Evolutionary conservation across 1,140 invertebrate genomes (phyloP).

Genomic region (Neodiprion fabricii): DNA sequence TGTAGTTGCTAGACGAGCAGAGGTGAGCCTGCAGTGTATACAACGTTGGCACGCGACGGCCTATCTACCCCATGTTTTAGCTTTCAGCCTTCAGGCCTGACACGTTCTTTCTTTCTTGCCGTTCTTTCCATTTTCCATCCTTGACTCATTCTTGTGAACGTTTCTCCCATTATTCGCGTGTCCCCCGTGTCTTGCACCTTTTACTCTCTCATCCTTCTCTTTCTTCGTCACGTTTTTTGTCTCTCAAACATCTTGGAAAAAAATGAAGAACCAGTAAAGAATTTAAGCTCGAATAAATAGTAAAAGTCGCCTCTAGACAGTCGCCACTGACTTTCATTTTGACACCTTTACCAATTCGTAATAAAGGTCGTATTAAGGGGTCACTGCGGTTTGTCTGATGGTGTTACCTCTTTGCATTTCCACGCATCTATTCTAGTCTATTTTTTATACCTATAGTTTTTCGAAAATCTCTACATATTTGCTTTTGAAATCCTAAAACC

Average conservation of each 20-base stretch:
- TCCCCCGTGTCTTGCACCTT: constrained; percentile 43
- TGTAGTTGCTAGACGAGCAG: constrained; percentile 38
- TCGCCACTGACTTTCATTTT: constrained; percentile 29
- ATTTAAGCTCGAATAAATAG: constrained; percentile 32
- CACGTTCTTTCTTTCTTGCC: constrained; percentile 29
- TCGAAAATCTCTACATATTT: not conserved
- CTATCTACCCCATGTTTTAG: constrained; percentile 47
- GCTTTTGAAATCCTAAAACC: no score
- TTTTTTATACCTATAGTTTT: not conserved
- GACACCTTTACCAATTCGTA: constrained; percentile 28
- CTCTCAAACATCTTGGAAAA: constrained; percentile 40
- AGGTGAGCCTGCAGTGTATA: constrained; percentile 44
- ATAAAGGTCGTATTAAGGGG: not conserved
- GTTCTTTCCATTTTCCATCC: constrained; percentile 9
- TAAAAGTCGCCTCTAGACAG: constrained; percentile 41
- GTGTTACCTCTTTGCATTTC: not conserved
- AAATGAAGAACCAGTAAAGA: constrained; percentile 30
- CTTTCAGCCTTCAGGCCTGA: constrained; percentile 18
- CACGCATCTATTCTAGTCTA: not conserved
- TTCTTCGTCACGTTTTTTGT: constrained; percentile 34
- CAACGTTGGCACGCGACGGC: constrained; percentile 43
- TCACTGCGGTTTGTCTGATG: not conserved
- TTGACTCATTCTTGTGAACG: not conserved
- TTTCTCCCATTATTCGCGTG: constrained; percentile 12
- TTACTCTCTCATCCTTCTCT: constrained; percentile 26